phyloP scores from a whole-genome alignment of 1,140 invertebrate species.

The Pseudomyrmex sp. region DNA sequence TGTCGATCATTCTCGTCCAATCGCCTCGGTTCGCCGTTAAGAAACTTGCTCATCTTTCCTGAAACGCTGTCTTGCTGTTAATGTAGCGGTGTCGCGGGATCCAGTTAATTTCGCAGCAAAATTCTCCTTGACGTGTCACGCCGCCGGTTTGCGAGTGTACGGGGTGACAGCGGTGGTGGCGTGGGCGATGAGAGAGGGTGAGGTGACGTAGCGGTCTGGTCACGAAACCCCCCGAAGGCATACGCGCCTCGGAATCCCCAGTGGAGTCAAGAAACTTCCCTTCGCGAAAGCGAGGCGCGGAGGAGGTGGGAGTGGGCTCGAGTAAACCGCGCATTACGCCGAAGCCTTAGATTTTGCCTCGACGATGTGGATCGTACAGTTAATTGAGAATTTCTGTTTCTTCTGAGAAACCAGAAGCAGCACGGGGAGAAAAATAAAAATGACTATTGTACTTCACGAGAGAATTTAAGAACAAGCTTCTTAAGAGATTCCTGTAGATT shows the following conservation, averaged over 20 bases:
- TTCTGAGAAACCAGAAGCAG: slow-evolving; percentile 8
- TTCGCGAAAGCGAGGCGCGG: slow-evolving; percentile 23
- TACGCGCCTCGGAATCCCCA: slow-evolving; percentile 35
- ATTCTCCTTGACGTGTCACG: slow-evolving; percentile 55
- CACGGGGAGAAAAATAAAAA: not conserved
- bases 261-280: slow-evolving; percentile 46
- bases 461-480: not conserved
- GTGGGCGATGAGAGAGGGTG: slow-evolving; percentile 25
- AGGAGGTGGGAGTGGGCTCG: slow-evolving; percentile 14
- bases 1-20: not conserved
- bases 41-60: slow-evolving; percentile 6
- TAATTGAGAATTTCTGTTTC: slow-evolving; percentile 47
- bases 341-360: slow-evolving; percentile 19
- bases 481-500: not conserved
- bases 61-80: slow-evolving; percentile 25
- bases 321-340: slow-evolving; percentile 30
- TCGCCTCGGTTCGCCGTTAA: slow-evolving; percentile 2
- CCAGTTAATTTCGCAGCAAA: slow-evolving; percentile 47
- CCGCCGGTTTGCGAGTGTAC: not conserved
- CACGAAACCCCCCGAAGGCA: slow-evolving; percentile 57
- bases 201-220: slow-evolving; percentile 55
- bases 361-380: slow-evolving; percentile 15
- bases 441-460: not conserved
- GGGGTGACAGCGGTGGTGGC: not conserved
- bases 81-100: slow-evolving; percentile 46